phyloP scores from a whole-genome alignment of 2,888 invertebrate species.

The Biston betularia region DNA sequence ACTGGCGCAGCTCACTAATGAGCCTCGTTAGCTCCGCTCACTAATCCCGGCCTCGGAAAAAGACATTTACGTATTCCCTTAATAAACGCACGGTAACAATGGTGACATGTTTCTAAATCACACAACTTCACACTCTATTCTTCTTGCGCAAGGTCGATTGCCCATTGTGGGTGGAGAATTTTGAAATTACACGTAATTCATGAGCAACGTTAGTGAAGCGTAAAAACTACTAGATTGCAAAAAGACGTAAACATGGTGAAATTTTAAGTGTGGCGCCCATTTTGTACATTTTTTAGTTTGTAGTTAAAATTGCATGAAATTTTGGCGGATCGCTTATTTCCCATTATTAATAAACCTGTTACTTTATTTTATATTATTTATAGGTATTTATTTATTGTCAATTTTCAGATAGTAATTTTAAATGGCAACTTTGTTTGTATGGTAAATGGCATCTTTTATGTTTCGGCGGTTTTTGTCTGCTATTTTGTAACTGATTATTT shows the following conservation, averaged over 20 bases:
- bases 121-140: conserved; percentile 33
- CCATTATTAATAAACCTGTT: no score
- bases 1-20: conserved; percentile 53
- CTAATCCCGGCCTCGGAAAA: conserved; percentile 53
- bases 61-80: conserved; percentile 48
- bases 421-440: no score
- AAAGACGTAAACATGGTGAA: conserved; percentile 37
- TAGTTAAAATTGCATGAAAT: no score
- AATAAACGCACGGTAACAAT: conserved; percentile 45
- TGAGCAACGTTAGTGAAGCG: conserved; percentile 33
- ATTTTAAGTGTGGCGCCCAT: conserved; percentile 32
- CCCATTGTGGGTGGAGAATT: conserved; percentile 19
- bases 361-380: no score
- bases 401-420: no score
- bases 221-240: conserved; percentile 36
- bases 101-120: conserved; percentile 37
- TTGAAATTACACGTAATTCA: conserved; percentile 39
- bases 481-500: no score
- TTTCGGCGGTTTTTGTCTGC: no score
- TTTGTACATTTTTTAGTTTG: no score
- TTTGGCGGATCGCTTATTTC: no score
- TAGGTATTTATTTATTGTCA: background rate
- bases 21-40: conserved; percentile 58
- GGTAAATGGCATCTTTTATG: no score
- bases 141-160: conserved; percentile 23